A percentile compares a stretch with the other conserved stretches of the same genome.
Conservation (phyloP, 2,113 vertebrate genomes). For the Hirundichthys speculiger region DNA sequence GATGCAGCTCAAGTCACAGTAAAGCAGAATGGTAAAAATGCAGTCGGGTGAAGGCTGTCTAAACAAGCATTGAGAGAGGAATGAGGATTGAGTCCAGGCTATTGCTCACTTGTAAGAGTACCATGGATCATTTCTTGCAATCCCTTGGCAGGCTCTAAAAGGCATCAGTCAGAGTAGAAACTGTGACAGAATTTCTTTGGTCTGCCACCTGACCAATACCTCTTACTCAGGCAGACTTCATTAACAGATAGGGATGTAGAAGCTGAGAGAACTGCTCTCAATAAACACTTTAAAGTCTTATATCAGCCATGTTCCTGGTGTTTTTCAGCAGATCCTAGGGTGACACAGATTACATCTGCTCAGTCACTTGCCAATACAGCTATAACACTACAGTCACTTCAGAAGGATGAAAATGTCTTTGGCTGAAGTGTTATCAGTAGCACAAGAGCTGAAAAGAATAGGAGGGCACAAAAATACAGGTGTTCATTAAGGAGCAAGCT, state of each 20-base stretch:
- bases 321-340: conserved; percentile 38
- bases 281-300: conserved; percentile 55
- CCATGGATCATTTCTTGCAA: conserved; percentile 63
- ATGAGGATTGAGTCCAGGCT: conserved; percentile 43
- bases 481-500: too few species aligned
- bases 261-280: conserved; percentile 54
- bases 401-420: too few species aligned
- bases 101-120: conserved; percentile 55
- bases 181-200: conserved; percentile 46
- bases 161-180: conserved; percentile 50
- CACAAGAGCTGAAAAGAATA: too few species aligned
- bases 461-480: too few species aligned
- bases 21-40: conserved; percentile 7
- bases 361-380: too few species aligned
- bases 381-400: too few species aligned
- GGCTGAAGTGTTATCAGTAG: too few species aligned
- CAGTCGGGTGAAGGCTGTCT: conserved; percentile 41
- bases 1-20: conserved; percentile 9
- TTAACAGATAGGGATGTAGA: conserved; percentile 82
- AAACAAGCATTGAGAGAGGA: conserved; percentile 51
- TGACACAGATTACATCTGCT: too few species aligned
- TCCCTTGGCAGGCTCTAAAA: conserved; percentile 56
- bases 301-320: conserved; percentile 33
- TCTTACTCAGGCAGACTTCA: conserved; percentile 72
- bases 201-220: conserved; percentile 41